Evolutionary conservation across 1,140 invertebrate genomes (phyloP).

Genomic region (Muscidifurax raptorellus): DNA sequence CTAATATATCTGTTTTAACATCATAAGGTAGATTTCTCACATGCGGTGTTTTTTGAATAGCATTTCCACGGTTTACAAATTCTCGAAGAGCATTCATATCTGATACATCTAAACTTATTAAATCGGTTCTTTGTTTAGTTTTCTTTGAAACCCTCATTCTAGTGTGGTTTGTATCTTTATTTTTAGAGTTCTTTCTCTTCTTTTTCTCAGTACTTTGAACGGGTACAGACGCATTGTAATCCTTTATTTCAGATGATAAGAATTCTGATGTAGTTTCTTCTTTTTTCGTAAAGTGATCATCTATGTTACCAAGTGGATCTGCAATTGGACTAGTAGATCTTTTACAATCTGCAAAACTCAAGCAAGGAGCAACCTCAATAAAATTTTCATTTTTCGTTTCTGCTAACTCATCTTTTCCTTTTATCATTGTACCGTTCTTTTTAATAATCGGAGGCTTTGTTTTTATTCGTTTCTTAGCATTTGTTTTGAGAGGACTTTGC

Average conservation of each 20-base stretch:
- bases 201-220: slow-evolving; percentile 27
- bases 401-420: slow-evolving; percentile 8
- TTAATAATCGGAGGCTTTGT: slow-evolving; percentile 12
- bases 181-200: slow-evolving; percentile 62
- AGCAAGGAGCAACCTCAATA: slow-evolving; percentile 31
- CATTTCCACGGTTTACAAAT: slow-evolving; percentile 61
- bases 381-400: slow-evolving; percentile 33
- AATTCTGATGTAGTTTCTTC: background rate
- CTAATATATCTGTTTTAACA: background rate
- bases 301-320: slow-evolving; percentile 40
- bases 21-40: slow-evolving; percentile 46
- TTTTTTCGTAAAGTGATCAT: slow-evolving; percentile 22
- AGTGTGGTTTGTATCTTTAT: slow-evolving; percentile 56
- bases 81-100: slow-evolving; percentile 67
- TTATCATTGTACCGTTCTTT: background rate
- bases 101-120: slow-evolving; percentile 65
- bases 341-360: slow-evolving; percentile 45
- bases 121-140: slow-evolving; percentile 58
- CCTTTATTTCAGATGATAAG: background rate
- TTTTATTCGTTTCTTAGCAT: slow-evolving; percentile 42
- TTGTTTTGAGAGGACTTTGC: slow-evolving; percentile 5
- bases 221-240: background rate
- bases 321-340: slow-evolving; percentile 9
- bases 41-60: slow-evolving; percentile 56
- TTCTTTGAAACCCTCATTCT: slow-evolving; percentile 57